phyloP scores from a whole-genome alignment of 2,797 vertebrate genomes.

The Mycteria americana region DNA sequence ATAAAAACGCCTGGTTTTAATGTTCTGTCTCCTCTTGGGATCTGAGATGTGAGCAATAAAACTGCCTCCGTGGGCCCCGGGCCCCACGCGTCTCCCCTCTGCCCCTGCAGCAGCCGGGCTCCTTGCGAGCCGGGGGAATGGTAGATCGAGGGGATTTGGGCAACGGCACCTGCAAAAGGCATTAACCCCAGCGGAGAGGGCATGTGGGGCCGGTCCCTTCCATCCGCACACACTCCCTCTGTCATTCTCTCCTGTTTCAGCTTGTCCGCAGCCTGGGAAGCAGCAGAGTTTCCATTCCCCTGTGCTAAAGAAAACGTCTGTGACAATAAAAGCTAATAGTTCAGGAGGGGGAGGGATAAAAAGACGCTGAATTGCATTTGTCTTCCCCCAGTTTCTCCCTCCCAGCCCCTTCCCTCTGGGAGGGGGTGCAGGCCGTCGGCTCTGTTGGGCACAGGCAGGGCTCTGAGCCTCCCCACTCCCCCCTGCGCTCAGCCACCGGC shows the following conservation, averaged over 20 bases:
- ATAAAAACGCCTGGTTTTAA: background rate
- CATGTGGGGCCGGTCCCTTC: background rate
- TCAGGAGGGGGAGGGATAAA: background rate
- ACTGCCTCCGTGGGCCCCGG: fast-evolving
- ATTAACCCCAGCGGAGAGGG: background rate
- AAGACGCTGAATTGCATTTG: background rate
- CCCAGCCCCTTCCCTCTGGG: background rate
- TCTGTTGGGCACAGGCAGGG: fast-evolving
- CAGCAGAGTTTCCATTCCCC: constrained; percentile 24
- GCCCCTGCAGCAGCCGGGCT: fast-evolving
- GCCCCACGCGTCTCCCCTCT: background rate
- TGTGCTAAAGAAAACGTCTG: background rate
- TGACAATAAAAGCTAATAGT: background rate
- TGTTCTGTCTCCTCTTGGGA: background rate
- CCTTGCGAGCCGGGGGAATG: fast-evolving
- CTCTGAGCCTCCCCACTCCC: background rate
- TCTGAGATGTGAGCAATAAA: background rate
- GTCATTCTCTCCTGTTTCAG: constrained; percentile 13
- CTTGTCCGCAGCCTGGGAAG: background rate
- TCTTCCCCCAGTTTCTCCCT: background rate
- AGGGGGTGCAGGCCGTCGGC: background rate
- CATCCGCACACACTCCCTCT: background rate
- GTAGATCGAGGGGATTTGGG: background rate
- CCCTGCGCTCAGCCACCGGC: background rate
- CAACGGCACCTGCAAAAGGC: constrained; percentile 38